Percentiles rank a stretch among this genome's conserved stretches.
Evolutionary conservation across 2,888 invertebrate species (phyloP).

Genomic region (Gortyna flavago): DNA sequence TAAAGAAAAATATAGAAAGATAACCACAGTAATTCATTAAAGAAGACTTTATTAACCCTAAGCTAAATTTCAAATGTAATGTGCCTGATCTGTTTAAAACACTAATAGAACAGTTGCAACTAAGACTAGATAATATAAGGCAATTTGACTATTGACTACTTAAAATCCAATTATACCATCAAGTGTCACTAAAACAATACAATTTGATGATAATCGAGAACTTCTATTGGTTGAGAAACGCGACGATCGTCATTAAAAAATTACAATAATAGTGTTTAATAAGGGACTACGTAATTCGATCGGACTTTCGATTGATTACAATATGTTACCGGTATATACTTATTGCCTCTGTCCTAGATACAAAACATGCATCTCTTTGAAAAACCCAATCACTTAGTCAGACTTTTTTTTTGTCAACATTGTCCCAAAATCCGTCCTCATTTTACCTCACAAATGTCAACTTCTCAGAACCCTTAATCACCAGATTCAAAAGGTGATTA

Average conservation of each 20-base stretch:
- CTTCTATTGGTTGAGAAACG: background rate
- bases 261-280: background rate
- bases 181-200: background rate
- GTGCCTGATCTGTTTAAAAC: too few species aligned
- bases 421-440: slow-evolving; percentile 27
- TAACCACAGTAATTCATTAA: background rate
- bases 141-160: background rate
- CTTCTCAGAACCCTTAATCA: slow-evolving; percentile 65
- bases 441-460: slow-evolving; percentile 61
- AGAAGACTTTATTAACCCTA: too few species aligned
- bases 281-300: background rate
- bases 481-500: slow-evolving; percentile 62
- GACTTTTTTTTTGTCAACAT: slow-evolving; percentile 36
- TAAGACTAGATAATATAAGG: background rate
- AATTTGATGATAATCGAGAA: background rate
- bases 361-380: background rate
- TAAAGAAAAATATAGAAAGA: background rate
- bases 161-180: background rate
- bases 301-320: background rate
- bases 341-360: background rate
- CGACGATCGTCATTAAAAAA: background rate
- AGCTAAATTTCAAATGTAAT: background rate
- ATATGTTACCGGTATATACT: background rate
- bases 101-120: background rate
- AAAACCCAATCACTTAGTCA: slow-evolving; percentile 36